These are phyloP conservation scores for Ptychobarbus kaznakovi DNA, from an alignment of 2,797 vertebrate species.

Conservation along the genomic window DNA sequence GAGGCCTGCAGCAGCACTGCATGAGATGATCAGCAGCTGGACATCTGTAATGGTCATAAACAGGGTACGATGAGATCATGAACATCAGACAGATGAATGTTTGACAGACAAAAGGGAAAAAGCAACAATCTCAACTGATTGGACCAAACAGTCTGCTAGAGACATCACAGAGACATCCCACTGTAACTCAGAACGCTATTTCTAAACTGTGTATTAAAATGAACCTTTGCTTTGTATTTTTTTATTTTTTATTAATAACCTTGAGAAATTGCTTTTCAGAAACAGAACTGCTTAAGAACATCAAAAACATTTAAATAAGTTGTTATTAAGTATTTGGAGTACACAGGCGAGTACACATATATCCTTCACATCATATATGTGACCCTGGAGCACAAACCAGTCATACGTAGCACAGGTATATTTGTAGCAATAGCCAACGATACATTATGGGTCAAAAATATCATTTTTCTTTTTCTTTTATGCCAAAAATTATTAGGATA, in stretches of 20 bases:
- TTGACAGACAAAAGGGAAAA: background rate
- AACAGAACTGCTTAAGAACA: background rate
- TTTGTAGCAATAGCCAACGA: background rate
- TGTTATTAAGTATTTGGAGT: background rate
- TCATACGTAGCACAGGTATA: background rate
- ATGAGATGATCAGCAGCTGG: constrained; percentile 1
- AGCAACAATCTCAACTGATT: background rate
- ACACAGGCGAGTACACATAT: background rate
- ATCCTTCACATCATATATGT: background rate
- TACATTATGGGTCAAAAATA: background rate
- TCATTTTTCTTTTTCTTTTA: too few relatives aligned
- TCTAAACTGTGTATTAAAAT: background rate
- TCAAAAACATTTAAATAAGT: background rate
- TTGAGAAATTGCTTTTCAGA: background rate
- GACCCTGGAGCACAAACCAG: background rate
- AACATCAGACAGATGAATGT: background rate
- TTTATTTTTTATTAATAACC: background rate
- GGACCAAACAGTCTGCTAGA: background rate
- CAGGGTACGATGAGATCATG: background rate
- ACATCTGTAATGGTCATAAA: background rate
- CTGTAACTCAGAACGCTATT: background rate
- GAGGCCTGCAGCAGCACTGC: constrained; percentile 4
- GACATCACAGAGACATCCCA: background rate
- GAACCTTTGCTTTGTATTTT: background rate
- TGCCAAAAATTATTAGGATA: too few relatives aligned